Evolutionary conservation across 37 sponge, comb jelly and placozoan genomes (phyloP).

Genomic region (Ephydatia muelleri): DNA sequence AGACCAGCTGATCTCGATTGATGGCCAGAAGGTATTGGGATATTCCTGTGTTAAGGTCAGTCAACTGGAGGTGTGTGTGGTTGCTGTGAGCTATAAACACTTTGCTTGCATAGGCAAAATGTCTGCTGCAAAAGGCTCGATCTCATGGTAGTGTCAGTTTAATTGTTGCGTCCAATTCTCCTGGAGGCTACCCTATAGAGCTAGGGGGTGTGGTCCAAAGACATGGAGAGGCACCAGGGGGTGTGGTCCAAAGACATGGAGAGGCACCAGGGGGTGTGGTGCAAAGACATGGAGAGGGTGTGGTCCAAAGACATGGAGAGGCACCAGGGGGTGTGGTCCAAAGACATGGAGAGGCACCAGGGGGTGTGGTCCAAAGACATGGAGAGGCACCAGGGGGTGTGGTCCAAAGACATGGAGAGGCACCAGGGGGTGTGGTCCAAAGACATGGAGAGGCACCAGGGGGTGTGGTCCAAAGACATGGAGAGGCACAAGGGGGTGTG

Average conservation of each 20-base stretch:
- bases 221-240: neutral
- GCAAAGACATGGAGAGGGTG: too few relatives aligned
- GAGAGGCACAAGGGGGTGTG: too few relatives aligned
- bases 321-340: neutral
- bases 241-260: neutral
- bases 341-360: neutral
- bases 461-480: too few relatives aligned
- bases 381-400: neutral
- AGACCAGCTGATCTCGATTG: constrained; percentile 73
- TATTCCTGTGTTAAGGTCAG: constrained; percentile 50
- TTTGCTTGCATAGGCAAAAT: constrained; percentile 23
- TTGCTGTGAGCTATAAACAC: neutral
- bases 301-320: neutral
- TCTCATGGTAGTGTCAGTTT: constrained; percentile 40
- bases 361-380: neutral
- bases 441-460: neutral
- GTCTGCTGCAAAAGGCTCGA: constrained; percentile 38
- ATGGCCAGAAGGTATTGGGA: constrained; percentile 65
- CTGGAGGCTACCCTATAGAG: neutral
- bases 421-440: constrained; percentile 14
- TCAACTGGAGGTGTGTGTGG: neutral
- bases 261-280: constrained; percentile 7
- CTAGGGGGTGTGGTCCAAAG: neutral
- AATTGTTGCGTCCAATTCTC: constrained; percentile 26
- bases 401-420: neutral